A percentile compares a stretch with the other conserved stretches of the same genome.
Conservation (phyloP, 2,888 invertebrate genomes). For the Drosophila prolongata region DNA sequence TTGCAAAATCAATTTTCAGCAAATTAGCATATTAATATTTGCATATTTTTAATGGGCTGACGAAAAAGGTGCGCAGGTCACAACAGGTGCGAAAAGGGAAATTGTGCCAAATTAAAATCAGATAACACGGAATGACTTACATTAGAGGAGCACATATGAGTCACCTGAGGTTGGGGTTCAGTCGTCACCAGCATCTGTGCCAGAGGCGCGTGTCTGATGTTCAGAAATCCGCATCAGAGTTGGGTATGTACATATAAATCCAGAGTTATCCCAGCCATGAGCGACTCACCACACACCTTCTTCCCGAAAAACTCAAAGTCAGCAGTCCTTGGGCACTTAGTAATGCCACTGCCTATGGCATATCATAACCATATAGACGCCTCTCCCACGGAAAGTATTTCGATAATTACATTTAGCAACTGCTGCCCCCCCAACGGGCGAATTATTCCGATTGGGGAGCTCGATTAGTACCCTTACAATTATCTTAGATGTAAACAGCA, state of each 20-base stretch:
- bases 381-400: constrained; percentile 64
- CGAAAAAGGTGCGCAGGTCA: constrained; percentile 47
- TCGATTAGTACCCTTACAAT: not conserved
- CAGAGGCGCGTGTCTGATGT: constrained; percentile 34
- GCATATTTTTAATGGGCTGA: constrained; percentile 65
- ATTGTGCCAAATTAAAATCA: constrained; percentile 80
- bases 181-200: constrained; percentile 57
- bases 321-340: constrained; percentile 48
- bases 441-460: constrained; percentile 22
- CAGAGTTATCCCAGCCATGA: constrained; percentile 25
- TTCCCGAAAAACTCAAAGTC: constrained; percentile 35
- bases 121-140: constrained; percentile 74
- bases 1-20: constrained; percentile 78
- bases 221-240: constrained; percentile 6
- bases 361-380: constrained; percentile 24
- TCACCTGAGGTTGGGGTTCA: constrained; percentile 3
- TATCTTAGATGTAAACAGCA: no score
- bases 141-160: constrained; percentile 24
- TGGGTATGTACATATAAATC: constrained; percentile 1
- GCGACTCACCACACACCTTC: constrained; percentile 14
- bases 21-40: constrained; percentile 79
- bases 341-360: constrained; percentile 19
- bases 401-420: constrained; percentile 74
- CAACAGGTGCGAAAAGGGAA: constrained; percentile 75
- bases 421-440: not conserved